Percentiles rank a stretch among this genome's conserved stretches.
phyloP scores from a whole-genome alignment of 2,797 vertebrate genomes.

The Pteropus rufus region DNA sequence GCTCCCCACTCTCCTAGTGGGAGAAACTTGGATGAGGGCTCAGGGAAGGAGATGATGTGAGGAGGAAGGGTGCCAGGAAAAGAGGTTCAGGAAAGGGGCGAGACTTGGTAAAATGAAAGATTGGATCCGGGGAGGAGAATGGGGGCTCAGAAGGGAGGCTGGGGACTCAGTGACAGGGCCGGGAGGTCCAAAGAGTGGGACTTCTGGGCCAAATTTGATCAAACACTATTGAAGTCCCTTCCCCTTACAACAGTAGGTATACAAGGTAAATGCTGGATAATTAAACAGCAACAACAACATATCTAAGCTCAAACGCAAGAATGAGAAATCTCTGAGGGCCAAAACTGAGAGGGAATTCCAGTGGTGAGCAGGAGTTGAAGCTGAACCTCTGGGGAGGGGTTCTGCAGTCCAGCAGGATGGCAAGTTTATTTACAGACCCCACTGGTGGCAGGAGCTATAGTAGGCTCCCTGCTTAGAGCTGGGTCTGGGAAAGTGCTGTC shows the following conservation, averaged over 20 bases:
- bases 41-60: not conserved
- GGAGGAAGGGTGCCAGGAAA: not conserved
- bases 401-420: not conserved
- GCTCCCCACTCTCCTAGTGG: not conserved
- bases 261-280: not conserved
- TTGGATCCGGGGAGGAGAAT: not conserved
- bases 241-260: constrained; percentile 8
- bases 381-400: not conserved
- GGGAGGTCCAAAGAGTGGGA: not conserved
- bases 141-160: not conserved
- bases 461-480: not conserved
- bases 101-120: not conserved
- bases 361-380: not conserved
- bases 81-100: not conserved
- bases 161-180: not conserved
- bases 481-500: not conserved
- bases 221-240: not conserved
- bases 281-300: not conserved
- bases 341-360: not conserved
- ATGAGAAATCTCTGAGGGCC: not conserved
- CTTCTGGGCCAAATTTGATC: not conserved
- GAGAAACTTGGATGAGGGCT: not conserved
- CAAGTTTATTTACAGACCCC: not conserved
- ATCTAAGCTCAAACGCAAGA: constrained; percentile 35
- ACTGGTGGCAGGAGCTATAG: not conserved